Base-by-base conservation (phyloP, 2,888 invertebrate species). In the Leptarthrus brevirostris region DNA sequence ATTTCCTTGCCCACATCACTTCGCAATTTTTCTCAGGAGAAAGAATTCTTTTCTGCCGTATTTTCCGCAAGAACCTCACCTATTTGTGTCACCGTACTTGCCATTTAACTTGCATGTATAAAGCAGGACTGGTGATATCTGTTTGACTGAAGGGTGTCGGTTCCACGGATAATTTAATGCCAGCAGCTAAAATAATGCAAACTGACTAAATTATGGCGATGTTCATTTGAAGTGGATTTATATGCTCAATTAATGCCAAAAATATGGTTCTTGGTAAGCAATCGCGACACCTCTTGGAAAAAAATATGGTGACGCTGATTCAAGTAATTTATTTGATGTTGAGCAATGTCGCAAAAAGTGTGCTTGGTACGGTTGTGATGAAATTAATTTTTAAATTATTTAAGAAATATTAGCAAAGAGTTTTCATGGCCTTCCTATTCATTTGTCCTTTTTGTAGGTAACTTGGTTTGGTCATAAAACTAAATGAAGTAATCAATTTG, bases 191-290 rank as follows among this genome's bases (percentile, higher is more conserved):
- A 75, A 58, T 73, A 73, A 75, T 69, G 72, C 47, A 73, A 69
- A 73, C 56, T 69, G 70, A 73, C 75, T 72, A 54, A 69, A 73
- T 75, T 75, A 73, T 70, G 75, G 49, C 56, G 61, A 73, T 75
- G 70, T 52, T 52, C 69, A 18, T 26, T 72, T 53, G 14, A 72
- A 75, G 70, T 69, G 69, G 47, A 49, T 56, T 75, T 75, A 73
- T 73, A 75, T 73, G 75, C 73, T 72, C 69, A 16, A 58, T 75
- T 75, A 74, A 74, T 74, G 56, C 40, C 44, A 47, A n/a, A 58
- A 58, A 58, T 72, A 30, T 49, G 58, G 72, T 34, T 47, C 22
- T 16, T 44, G n/a, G 56, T 52, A 8, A 20, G n/a, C 69, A 26
- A 16, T 22, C 52, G 52, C 49, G 34, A 52, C n/a, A 52, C 52